phyloP scores from a whole-genome alignment of 2,797 vertebrate species.

The Eospalax fontanierii region DNA sequence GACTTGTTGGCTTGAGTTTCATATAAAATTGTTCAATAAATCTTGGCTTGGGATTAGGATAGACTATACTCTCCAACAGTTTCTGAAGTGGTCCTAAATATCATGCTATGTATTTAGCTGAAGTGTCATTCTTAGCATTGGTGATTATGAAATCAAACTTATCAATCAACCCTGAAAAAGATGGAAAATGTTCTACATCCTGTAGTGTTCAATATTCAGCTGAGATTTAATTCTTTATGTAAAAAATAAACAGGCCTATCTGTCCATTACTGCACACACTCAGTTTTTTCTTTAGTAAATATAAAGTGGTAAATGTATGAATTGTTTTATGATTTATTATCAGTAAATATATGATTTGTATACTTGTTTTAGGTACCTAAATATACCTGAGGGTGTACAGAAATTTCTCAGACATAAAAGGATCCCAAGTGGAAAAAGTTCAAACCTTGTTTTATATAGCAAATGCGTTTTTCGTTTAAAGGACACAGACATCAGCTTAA shows the following conservation, averaged over 20 bases:
- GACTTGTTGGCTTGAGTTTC: not conserved
- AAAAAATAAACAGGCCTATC: not conserved
- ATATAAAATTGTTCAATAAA: too few species aligned
- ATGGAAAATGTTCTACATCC: too few species aligned
- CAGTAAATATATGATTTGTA: not conserved
- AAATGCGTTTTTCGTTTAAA: not conserved
- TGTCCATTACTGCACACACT: not conserved
- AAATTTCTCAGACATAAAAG: not conserved
- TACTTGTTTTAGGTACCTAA: not conserved
- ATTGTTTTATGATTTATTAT: not conserved
- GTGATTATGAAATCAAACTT: not conserved
- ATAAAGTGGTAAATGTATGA: not conserved
- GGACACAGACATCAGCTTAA: too few species aligned
- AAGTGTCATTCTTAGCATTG: not conserved
- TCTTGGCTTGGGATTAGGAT: too few species aligned
- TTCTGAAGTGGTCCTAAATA: not conserved
- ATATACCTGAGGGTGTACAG: not conserved
- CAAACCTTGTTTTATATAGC: not conserved
- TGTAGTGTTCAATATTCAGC: not conserved
- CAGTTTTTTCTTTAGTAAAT: not conserved
- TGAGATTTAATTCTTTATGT: not conserved
- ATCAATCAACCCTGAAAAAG: not conserved
- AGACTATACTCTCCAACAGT: not conserved
- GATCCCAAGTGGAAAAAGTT: accelerated
- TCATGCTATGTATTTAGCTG: not conserved